Evolutionary conservation across 1,140 invertebrate species (phyloP), one percentile per base, ranked within the genome.

Genomic region (Cydia fagiglandana): DNA sequence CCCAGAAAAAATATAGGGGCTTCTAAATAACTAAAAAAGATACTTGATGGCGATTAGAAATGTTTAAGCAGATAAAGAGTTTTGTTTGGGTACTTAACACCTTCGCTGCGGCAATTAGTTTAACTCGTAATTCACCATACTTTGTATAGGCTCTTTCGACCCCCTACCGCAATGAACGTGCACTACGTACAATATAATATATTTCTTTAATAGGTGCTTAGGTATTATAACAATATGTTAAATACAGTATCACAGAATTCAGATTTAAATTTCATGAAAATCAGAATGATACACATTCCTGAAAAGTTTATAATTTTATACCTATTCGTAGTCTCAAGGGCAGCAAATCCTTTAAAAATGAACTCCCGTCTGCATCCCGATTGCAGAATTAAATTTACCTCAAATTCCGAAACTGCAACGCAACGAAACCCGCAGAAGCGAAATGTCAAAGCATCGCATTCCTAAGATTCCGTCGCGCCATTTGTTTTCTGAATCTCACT

Each of bases 401-500:
- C 66, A 66, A 30, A 66, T 66, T 66, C 34, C 66, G 13, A 12
- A 38, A 70, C 34, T 38, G 66, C 66, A 70, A 38, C 66, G 34
- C 30, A 66, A 30, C 30, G 64, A 2, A 34, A 66, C 30, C 30
- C 66, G 38, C 34, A 30, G 56, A 61, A 61, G 76, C 77, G 78
- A 78, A 83, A 80, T 83, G 84, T 87, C 86, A 88, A 88, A 87
- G 85, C 85, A 82, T 86, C 78, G 81, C 80, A 79, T 81, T 78
- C 78, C 70, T 70, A 50, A 78, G 80, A 84, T 86, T 78, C 82
- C 84, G 78, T 75, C 76, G 77, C 76, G 83, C 79, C 82, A 85
- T 86, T 86, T 90, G 86, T 87, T 88, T 86, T 86, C 81, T 77
- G 83, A 84, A 78, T 83, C 81, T 82, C 82, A 84, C 83, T 82